phyloP scores from a whole-genome alignment of 2,113 vertebrate species.

The Rhadina sibilatrix region DNA sequence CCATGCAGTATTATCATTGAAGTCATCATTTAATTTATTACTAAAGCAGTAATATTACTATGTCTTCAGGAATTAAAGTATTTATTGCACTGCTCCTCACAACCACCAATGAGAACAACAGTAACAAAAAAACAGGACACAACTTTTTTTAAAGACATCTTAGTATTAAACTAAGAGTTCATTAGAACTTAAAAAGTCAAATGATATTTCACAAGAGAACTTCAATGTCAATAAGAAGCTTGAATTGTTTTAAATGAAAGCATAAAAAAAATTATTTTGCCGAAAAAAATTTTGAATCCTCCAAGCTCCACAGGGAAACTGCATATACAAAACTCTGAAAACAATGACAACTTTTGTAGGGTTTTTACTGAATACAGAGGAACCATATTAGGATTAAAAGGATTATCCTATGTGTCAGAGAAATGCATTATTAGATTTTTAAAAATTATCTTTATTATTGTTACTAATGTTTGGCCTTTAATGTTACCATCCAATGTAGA shows the following conservation, averaged over 20 bases:
- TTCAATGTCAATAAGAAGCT: background rate
- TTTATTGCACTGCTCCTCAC: background rate
- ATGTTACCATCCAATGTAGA: background rate
- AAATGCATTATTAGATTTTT: background rate
- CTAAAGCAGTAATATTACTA: background rate
- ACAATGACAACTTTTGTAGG: background rate
- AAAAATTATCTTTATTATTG: background rate
- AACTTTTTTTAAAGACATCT: background rate
- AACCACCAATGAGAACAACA: background rate
- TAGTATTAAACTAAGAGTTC: background rate
- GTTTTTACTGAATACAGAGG: background rate
- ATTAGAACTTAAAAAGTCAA: background rate
- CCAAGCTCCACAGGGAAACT: background rate
- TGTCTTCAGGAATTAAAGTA: background rate
- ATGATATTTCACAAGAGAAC: background rate
- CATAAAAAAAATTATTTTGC: background rate
- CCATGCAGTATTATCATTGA: background rate
- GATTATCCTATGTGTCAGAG: background rate
- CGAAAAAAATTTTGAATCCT: background rate
- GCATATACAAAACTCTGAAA: background rate
- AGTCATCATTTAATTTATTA: background rate
- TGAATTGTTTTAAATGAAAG: background rate
- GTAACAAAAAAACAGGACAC: background rate
- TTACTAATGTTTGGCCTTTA: background rate
- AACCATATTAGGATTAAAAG: background rate